phyloP scores from a whole-genome alignment of 2,113 vertebrate genomes.

The Pyxicephalus adspersus region DNA sequence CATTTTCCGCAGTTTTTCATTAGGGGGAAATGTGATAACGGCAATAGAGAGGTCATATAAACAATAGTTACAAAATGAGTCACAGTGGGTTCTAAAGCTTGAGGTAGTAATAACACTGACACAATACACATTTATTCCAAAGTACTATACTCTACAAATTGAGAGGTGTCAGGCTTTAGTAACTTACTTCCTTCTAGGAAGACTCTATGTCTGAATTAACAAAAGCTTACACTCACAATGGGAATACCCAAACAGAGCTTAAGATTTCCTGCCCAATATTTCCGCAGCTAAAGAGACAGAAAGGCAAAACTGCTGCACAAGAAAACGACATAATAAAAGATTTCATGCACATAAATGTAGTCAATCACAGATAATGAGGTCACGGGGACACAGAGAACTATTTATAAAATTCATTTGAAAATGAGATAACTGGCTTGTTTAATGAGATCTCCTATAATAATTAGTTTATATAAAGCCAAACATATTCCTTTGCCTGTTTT shows the following conservation, averaged over 20 bases:
- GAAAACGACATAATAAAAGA: background rate
- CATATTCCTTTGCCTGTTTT: too few species aligned
- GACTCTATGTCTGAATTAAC: conserved; percentile 14
- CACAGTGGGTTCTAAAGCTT: background rate
- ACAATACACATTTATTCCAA: background rate
- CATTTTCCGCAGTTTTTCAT: too few species aligned
- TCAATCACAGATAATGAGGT: too few species aligned
- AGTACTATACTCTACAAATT: background rate
- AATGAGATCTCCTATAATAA: too few species aligned
- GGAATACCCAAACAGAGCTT: conserved; percentile 3
- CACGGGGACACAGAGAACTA: too few species aligned
- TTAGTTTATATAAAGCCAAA: too few species aligned
- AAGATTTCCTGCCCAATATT: conserved; percentile 12
- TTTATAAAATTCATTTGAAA: too few species aligned
- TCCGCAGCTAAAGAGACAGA: conserved; percentile 8
- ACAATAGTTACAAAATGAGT: background rate
- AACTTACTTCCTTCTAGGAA: conserved; percentile 18
- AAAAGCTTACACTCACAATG: background rate
- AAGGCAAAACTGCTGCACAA: background rate
- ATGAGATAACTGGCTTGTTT: too few species aligned
- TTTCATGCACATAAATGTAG: too few species aligned
- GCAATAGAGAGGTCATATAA: background rate
- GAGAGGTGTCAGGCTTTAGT: background rate
- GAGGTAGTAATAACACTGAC: background rate
- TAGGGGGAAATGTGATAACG: background rate